Evolutionary conservation across 2,113 vertebrate species (phyloP), one percentile per base, ranked within the genome.

Genomic region (Tachycineta bicolor): DNA sequence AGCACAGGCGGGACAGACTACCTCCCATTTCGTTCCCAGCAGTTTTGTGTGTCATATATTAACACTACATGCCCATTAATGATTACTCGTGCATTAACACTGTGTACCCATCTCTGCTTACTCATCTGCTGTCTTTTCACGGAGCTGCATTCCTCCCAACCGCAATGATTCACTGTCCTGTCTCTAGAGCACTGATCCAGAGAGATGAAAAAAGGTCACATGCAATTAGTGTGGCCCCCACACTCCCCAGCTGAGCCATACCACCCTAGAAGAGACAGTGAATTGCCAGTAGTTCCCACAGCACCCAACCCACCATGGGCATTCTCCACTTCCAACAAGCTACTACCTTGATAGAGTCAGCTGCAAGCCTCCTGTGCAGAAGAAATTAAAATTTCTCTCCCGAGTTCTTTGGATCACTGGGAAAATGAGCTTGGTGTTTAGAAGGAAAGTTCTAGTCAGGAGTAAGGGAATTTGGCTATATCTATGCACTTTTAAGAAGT

Each of bases 191-290:
- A 59, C n/a, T 50, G 63, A 88, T 24, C n/a, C 33, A 62, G 9
- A 73, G 22, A 83, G 29, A 70, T 20, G 19, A 47, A 53, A 70
- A 84, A 83, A 34, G 22, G 37, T 22, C 24, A 29, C 44, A 55
- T 0, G 0, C 23, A 50, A 82, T 39, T 76, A 69, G 8, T 0
- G 1, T 24, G 53, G 8, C 4, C 23, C 14, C 17, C 24, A 60
- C 20, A 10, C 6, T 64, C 4, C 29, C 58, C n/a, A 29, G 20
- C 11, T 83, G 18, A 60, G 62, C 14, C n/a, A 37, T 64, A 11
- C 39, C 11, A 8, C 4, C 0, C 0, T 8, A 25, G 3, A 8
- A 41, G 33, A 47, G 26, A 17, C n/a, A 86, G 10, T 4, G 11
- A 44, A 20, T 28, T 83, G 25, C 33, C 24, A 52, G 52, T 6